A percentile compares a stretch with the other conserved stretches of the same genome.
Evolutionary conservation across 2,888 invertebrate genomes (phyloP).

Genomic region (Geophilus truncorum): DNA sequence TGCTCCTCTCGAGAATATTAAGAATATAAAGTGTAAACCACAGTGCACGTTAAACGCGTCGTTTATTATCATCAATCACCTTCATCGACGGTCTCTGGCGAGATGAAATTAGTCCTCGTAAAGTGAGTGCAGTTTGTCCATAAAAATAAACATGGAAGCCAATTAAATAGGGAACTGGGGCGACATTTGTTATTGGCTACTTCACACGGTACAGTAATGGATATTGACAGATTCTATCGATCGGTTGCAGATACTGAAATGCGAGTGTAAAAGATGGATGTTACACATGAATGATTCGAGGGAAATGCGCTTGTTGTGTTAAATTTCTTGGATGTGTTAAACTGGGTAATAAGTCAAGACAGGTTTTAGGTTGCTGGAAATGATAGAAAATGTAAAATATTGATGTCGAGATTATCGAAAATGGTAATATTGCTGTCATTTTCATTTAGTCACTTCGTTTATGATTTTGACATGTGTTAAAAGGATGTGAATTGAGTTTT

Average conservation of each 20-base stretch:
- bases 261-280: neutral
- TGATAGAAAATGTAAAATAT: too few species aligned
- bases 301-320: neutral
- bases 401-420: too few species aligned
- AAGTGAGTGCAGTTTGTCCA: neutral
- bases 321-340: neutral
- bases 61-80: neutral
- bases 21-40: neutral
- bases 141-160: neutral
- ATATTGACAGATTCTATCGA: neutral
- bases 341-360: neutral
- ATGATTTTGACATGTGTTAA: too few species aligned
- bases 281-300: neutral
- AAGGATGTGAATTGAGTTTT: too few species aligned
- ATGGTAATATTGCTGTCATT: too few species aligned
- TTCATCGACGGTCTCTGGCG: neutral
- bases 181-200: neutral
- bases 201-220: neutral
- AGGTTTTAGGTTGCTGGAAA: too few species aligned
- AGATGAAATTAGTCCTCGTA: neutral
- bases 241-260: neutral
- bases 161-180: neutral
- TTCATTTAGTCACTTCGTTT: too few species aligned
- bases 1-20: neutral
- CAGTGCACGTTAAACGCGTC: neutral